Conservation (phyloP, 2,888 invertebrate species). For the Notodonta ziczac region DNA sequence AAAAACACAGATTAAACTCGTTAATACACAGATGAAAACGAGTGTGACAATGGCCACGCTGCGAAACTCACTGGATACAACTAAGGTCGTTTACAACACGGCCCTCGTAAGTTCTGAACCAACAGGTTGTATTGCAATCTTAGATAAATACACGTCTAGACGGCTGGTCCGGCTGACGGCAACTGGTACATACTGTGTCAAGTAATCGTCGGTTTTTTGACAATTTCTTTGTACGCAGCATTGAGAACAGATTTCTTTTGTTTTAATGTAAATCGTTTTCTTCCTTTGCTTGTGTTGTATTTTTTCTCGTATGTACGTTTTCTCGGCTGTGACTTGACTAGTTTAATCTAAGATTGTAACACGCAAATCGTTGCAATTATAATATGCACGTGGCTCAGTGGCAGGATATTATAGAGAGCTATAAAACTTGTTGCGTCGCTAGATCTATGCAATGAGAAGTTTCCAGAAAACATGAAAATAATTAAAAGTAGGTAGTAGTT, state of each 20-base stretch:
- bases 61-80: constrained; percentile 62
- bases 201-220: neutral
- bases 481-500: too few relatives aligned
- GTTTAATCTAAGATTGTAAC: too few relatives aligned
- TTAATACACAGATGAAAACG: constrained; percentile 13
- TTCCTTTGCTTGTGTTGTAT: too few relatives aligned
- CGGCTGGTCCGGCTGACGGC: neutral
- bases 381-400: too few relatives aligned
- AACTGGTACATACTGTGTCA: neutral
- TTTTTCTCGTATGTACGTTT: too few relatives aligned
- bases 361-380: too few relatives aligned
- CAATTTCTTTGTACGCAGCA: neutral
- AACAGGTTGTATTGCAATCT: constrained; percentile 5
- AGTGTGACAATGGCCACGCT: constrained; percentile 53
- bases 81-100: constrained; percentile 26
- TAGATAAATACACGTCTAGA: neutral
- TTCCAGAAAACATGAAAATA: too few relatives aligned
- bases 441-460: too few relatives aligned
- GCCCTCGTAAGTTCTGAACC: constrained; percentile 6
- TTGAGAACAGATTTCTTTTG: neutral
- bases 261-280: too few relatives aligned
- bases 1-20: constrained; percentile 3
- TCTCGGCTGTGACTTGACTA: too few relatives aligned
- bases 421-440: too few relatives aligned
- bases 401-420: too few relatives aligned